Base-by-base conservation (phyloP, 2,113 vertebrate genomes). In the Anseranas semipalmata region DNA sequence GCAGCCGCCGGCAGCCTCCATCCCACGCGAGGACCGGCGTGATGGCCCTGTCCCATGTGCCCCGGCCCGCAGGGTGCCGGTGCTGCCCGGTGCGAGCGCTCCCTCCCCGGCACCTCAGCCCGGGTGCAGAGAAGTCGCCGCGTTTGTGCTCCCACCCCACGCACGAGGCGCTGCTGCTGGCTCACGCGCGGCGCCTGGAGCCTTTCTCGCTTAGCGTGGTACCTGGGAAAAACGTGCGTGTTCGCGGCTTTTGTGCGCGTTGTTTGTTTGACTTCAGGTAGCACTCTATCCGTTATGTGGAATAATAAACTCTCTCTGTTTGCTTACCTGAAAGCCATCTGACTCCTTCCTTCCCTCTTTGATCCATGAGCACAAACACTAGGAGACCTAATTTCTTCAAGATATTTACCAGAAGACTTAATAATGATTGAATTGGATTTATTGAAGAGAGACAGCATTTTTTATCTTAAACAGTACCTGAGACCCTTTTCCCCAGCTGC, bases 371-470 rank as follows among this genome's bases (percentile, higher is more conserved):
- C 81, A 75, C 78, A 63, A 89, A 48, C 73, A 93, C 30, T 16
- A 10, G 71, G 75, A 90, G 90, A 65, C 41, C 65, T 93, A 68
- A 91, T 74, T 96, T 95, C 91, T 85, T 81, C 66, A 52, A 93
- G 89, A 52, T 93, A 93, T 94, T 96, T 94, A 82, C 78, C 78
- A 62, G 95, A 95, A 93, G 60, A 80, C 96, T 97, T 93, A 95
- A 86, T 92, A 94, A 74, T 63, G 52, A 95, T 94, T 90, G 95
- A 76, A n/a, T 15, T 86, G 62, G 96, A 85, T 93, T 97, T 96
- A 87, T 90, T 93, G 96, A 93, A 76, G 90, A 91, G 73, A 86
- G 65, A 37, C 3, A 5, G 75, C 65, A 8, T 63, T 90, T 84
- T 94, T 95, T 72, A 66, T 52, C 85, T 88, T 81, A 71, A 77